Base-by-base conservation (phyloP, 2,113 vertebrate genomes). In the Steatornis caripensis region DNA sequence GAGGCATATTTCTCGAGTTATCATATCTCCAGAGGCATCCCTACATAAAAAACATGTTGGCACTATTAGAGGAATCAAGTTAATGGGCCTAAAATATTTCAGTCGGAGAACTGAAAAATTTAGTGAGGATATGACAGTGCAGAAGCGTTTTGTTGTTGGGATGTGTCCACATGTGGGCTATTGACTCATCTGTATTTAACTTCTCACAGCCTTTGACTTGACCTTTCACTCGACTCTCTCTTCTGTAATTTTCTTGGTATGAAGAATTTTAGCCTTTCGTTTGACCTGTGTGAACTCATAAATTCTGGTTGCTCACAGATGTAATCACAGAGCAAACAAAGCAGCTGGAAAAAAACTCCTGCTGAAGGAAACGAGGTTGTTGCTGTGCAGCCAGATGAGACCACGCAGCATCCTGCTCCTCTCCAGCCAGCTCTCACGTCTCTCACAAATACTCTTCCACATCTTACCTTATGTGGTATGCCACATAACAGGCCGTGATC, bases 281-380 rank as follows among this genome's bases (percentile, higher is more conserved):
- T 80, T 95, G 90, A 93, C 91, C 94, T 93, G 20, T 57, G 48
- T 91, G 90, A 95, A 92, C 90, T 91, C 78, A 68, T 96, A 94
- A 76, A 85, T 96, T 93, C 74, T 94, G 48, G 84, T 80, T 90
- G 83, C 51, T 93, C 89, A 88, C 75, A 90, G 36, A 15, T 57
- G 61, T 55, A 86, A 90, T 91, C 87, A 87, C 71, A 89, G 36
- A 89, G 39, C 70, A 95, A 94, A 84, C 23, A 96, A 89, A 91
- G 54, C 17, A 78, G 53, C 37, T 72, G 77, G 70, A 36, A 55
- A 91, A 68, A 76, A 80, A 39, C 26, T 84, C 12, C 66, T 74
- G 23, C 43, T 74, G 62, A 60, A 65, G 46, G 24, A 92, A 75
- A 27, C 0, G 0, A 65, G 39, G 39, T n/a, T 77, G 75, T n/a